Percentiles rank a stretch among this genome's conserved stretches.
Conservation (phyloP, 2,797 vertebrate genomes). For the Micromesistius poutassou region DNA sequence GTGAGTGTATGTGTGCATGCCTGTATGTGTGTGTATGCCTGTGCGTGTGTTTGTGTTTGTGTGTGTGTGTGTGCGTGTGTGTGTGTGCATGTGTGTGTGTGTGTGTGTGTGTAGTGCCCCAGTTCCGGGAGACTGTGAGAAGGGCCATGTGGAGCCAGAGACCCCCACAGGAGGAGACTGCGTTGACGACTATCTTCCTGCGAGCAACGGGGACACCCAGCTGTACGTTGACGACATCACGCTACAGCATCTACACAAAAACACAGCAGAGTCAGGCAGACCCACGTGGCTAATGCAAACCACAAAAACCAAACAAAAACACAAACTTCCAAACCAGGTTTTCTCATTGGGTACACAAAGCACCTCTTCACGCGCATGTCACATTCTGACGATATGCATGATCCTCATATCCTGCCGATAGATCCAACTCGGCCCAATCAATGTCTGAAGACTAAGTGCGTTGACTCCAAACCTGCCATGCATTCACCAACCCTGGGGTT, state of each 20-base stretch:
- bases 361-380: no score
- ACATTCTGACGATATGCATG: neutral
- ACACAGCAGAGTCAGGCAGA: no score
- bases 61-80: slow-evolving; percentile 15
- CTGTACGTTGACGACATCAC: slow-evolving; percentile 56
- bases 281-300: no score
- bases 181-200: slow-evolving; percentile 59
- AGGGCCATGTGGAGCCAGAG: slow-evolving; percentile 60
- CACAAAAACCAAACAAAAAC: no score
- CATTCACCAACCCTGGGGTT: neutral
- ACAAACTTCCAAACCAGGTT: no score
- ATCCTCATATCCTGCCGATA: slow-evolving; percentile 24
- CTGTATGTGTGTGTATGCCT: slow-evolving; percentile 4
- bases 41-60: slow-evolving; percentile 18
- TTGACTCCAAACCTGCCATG: slow-evolving; percentile 47
- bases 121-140: slow-evolving; percentile 53
- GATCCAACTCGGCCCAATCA: slow-evolving; percentile 30
- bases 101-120: slow-evolving; percentile 44
- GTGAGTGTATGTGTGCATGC: no score
- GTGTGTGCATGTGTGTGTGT: slow-evolving; percentile 32
- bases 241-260: neutral
- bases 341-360: no score
- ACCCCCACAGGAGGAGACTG: slow-evolving; percentile 56
- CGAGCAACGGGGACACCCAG: slow-evolving; percentile 55
- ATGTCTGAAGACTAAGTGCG: slow-evolving; percentile 29